Evolutionary conservation across 2,888 invertebrate genomes (phyloP), one percentile per base, ranked within the genome.

Genomic region (Melipona beecheii): DNA sequence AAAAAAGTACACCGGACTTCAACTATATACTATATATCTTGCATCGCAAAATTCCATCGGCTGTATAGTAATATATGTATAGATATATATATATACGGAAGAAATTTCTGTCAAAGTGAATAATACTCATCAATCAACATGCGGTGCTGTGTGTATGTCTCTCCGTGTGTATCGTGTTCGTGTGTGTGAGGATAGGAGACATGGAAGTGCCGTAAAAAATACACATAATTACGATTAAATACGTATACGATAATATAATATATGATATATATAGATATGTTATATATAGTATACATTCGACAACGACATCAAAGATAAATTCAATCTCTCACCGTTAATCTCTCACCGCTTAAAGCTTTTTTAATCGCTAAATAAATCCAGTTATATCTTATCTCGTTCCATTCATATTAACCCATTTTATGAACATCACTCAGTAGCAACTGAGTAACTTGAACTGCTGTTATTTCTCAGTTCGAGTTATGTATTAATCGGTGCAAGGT

Each of bases 171-270:
- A 11, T 21, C n/a, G n/a, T 50, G 36, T 76, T 68, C 17, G 24
- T 58, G 50, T 69, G 6, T 36, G 70, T 91, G 86, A 92, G 94
- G 93, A 93, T 92, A 87, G 94, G 94, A 94, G 86, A 92, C 92
- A 94, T 92, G 94, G 94, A 94, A 93, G 94, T 94, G 94, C 94
- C 94, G 86, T 92, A 88, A 91, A 85, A 91, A 90, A 86, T 91
- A 87, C 89, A 91, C 83, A 83, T 83, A 87, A 56, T 87, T 84
- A 88, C 75, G 54, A 74, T 78, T 75, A 78, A 78, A 62, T 79
- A 27, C 31, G 31, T 75, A 43, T 43, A 75, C 54, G 24, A 65
- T 54, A 43, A 54, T 75, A 76, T 70, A 62, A 70, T 50, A 62
- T 75, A 69, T 60, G 83, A 66, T 65, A 43, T 36, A 65, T 69